Base-by-base conservation (phyloP, 2,113 vertebrate species). In the Eptesicus fuscus region DNA sequence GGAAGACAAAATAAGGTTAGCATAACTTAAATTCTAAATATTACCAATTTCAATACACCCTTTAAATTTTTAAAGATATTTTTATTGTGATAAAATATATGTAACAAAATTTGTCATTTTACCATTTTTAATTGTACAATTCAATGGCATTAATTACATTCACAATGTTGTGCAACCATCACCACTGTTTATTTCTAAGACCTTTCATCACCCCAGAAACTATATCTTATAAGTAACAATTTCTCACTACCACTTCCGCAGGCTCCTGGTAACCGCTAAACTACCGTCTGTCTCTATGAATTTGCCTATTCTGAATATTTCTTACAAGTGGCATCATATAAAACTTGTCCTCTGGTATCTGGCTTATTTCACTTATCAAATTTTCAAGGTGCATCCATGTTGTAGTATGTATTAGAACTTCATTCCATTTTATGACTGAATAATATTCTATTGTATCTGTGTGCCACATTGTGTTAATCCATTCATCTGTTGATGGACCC, bases 1-100 rank as follows among this genome's bases (percentile, higher is more conserved):
- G 40, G 69, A 94, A 91, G 42, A 37, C 70, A 93, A 91, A 93
- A 74, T 85, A 94, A 87, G n/a, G 9, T 69, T 83, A 94, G 16
- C 25, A 13, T 79, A 61, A 80, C 82, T 91, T 93, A 89, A 70
- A 53, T 91, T 90, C 84, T 91, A 91, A 89, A 67, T 90, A 42
- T 79, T 86, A 76, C 49, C 25, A 83, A 78, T 89, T 86, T 79
- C 30, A 69, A 42, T 79, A 42, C 23, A 79, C 37, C 32, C 2
- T 71, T 88, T 93, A 79, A 49, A 5, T 30, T 83, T 92, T 70
- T 5, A 10, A 51, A 22, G 51, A 56, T 61, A 70, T 89, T 70
- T 79, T 91, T 80, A 76, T 76, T 92, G 44, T 93, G 51, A 23
- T 32, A 63, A 77, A 47, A 65, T 56, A 89, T 30, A 25, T 65